Evolutionary conservation across 2,888 invertebrate genomes (phyloP), one percentile per base, ranked within the genome.

Genomic region (Trichogramma dendrolimi): DNA sequence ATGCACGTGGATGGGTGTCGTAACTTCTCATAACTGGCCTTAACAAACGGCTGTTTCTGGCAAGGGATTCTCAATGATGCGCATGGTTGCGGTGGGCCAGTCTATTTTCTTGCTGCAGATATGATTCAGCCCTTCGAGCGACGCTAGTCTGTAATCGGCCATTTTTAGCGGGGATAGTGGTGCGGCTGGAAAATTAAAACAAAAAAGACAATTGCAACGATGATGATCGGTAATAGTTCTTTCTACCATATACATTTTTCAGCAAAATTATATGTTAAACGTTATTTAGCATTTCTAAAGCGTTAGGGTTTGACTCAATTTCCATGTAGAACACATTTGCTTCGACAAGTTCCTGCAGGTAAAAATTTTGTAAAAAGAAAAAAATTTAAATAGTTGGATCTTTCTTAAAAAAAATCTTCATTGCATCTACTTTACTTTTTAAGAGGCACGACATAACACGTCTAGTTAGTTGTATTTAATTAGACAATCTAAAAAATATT

Each of bases 31-130:
- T 51, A 51, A 51, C 38, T 8, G 11, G 6, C 11, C 39, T 85
- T 88, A 89, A 81, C 89, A 89, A 74, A 85, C 88, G 70, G 88
- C 86, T 53, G 88, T 88, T 71, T 86, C 86, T 65, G 88, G 87
- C 79, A 90, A 89, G 59, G 90, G 90, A 78, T 89, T 90, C 81
- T 89, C 89, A 62, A 89, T 90, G 81, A 89, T 90, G 80, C 87
- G 87, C 77, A 90, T 89, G 73, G 87, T 85, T 67, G 87, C 85
- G 71, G 86, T 83, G 72, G 80, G 80, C 74, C 80, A 80, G 71
- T 80, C 82, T 76, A 83, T 73, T 72, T 81, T 76, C 78, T 78
- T 79, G 71, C 75, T 75, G 72, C 79, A 78, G 68, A 78, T 74
- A 67, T 78, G 76, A 69, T 77, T 81, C 71, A 84, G 79, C 75